Evolutionary conservation across 2,113 vertebrate genomes (phyloP), one percentile per base, ranked within the genome.

Genomic region (Brachypteracias leptosomus): DNA sequence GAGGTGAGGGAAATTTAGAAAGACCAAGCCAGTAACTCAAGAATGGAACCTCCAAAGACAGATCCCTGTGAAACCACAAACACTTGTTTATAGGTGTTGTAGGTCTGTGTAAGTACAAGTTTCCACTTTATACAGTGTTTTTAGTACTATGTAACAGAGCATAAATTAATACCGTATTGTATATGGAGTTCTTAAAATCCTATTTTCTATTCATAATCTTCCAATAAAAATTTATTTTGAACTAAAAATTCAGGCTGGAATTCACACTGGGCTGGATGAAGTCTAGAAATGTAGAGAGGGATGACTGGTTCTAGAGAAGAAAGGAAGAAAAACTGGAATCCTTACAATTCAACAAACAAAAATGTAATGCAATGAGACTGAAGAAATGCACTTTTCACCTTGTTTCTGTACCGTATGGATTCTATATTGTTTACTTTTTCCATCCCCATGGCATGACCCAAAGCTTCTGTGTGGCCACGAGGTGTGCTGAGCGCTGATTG

Each of bases 301-400:
- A 35, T 18, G 40, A 16, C 20, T 11, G 13, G 7, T 46, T 62
- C 42, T 42, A 42, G 66, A 49, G 54, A 38, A 85, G 61, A 68
- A 63, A n/a, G 5, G 10, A 6, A 46, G 21, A 35, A 54, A 81
- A n/a, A 1, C 0, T 24, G 0, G 2, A 80, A 51, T 52, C 63
- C 11, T 52, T 61, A 36, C 33, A 85, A 40, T 67, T 18, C 61
- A 85, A 52, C 22, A 58, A 80, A 51, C 8, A 74, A 74, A 82
- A 73, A 33, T 14, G 22, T 54, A 57, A 46, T 40, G 17, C 12
- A 17, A 28, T 28, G 9, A 61, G 20, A 46, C 42, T 19, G 22
- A 89, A 49, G 29, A 76, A 80, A 24, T 31, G 46, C 33, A 18
- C 29, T 86, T 88, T 76, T 42, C 47, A 67, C 16, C 26, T 63